Conservation (phyloP, 2,888 invertebrate species). For the Trichogramma dendrolimi region DNA sequence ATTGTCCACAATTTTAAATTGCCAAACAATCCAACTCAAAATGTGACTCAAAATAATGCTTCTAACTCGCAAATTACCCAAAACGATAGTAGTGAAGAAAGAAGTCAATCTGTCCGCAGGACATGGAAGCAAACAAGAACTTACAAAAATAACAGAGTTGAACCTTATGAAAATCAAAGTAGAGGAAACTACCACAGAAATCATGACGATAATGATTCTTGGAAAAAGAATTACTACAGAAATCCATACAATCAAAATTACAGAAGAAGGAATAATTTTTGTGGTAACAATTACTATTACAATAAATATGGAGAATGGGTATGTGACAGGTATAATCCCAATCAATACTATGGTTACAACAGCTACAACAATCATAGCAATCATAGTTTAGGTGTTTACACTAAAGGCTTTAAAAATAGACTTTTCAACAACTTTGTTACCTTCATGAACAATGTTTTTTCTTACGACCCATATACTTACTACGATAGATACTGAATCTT, state of each 20-base stretch:
- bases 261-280: too few relatives aligned
- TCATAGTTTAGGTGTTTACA: neutral
- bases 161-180: neutral
- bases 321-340: neutral
- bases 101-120: neutral
- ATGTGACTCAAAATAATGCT: neutral
- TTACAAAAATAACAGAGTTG: constrained; percentile 1
- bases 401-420: constrained; percentile 2
- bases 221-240: neutral
- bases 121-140: neutral
- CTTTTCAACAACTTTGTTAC: constrained; percentile 1
- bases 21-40: neutral
- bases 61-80: too few relatives aligned
- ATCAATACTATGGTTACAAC: neutral
- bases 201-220: neutral
- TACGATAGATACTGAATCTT: too few relatives aligned
- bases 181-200: neutral
- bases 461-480: neutral
- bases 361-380: neutral
- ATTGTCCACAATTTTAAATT: too few relatives aligned
- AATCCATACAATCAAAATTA: neutral
- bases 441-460: constrained; percentile 6
- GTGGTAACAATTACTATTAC: neutral
- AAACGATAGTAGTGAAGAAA: too few relatives aligned
- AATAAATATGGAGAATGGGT: neutral